Conservation (phyloP, 92 coral and sea anemone genomes). For the Bergia sp. region DNA sequence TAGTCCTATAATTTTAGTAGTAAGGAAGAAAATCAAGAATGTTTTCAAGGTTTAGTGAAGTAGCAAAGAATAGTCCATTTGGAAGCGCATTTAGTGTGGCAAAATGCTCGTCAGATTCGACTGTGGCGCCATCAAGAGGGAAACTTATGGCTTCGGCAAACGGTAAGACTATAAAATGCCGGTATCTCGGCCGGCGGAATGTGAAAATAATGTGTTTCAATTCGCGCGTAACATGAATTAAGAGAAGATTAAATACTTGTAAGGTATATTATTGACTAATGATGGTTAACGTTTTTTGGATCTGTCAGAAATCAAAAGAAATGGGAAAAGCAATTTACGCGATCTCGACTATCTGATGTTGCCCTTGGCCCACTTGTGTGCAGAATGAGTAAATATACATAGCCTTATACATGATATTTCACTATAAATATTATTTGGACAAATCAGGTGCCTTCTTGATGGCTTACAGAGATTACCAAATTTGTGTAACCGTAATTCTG, state of each 20-base stretch:
- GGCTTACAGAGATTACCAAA: not conserved
- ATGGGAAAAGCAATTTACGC: not conserved
- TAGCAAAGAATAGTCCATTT: constrained; percentile 89
- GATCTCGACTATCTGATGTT: not conserved
- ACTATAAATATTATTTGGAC: too few species aligned
- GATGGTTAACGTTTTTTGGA: not conserved
- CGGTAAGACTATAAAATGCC: constrained; percentile 64
- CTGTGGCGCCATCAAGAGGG: constrained; percentile 56
- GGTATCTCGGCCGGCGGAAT: not conserved
- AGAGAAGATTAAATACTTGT: not conserved
- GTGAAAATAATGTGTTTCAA: not conserved
- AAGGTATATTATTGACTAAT: not conserved
- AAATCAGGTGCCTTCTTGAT: not conserved
- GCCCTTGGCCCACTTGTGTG: too few species aligned
- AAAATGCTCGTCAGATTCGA: constrained; percentile 69
- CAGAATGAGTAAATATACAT: too few species aligned
- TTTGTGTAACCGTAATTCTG: not conserved
- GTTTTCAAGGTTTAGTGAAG: constrained; percentile 89
- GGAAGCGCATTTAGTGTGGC: constrained; percentile 77
- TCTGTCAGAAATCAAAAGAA: not conserved
- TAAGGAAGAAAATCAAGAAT: constrained; percentile 47
- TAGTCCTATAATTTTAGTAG: not conserved
- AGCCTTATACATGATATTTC: too few species aligned
- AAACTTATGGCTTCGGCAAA: constrained; percentile 84
- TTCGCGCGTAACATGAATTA: not conserved